Conservation (phyloP, 2,797 vertebrate species). For the Strix occidentalis region DNA sequence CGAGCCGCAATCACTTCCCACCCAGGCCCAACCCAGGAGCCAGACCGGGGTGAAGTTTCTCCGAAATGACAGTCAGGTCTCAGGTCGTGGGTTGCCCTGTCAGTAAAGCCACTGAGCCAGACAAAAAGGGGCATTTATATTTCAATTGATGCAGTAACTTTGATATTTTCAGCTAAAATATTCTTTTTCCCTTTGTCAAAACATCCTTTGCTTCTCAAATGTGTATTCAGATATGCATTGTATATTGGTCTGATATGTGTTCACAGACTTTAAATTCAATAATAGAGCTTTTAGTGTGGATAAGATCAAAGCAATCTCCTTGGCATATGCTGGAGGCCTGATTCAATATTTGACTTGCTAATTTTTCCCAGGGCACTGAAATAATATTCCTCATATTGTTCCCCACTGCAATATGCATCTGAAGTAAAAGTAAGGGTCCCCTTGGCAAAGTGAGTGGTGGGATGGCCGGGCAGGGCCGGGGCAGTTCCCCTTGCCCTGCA, state of each 20-base stretch:
- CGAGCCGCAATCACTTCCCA: fast-evolving
- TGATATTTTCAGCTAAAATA: constrained; percentile 68
- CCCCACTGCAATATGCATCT: constrained; percentile 64
- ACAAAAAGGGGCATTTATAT: constrained; percentile 42
- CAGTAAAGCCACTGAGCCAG: not conserved
- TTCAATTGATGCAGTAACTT: constrained; percentile 58
- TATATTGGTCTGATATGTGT: constrained; percentile 79
- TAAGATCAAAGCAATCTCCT: constrained; percentile 88
- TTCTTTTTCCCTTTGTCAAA: constrained; percentile 72
- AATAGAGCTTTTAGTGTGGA: constrained; percentile 84
- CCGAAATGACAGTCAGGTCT: not conserved
- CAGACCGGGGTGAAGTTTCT: not conserved
- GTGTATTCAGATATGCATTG: constrained; percentile 73
- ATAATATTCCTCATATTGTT: constrained; percentile 83
- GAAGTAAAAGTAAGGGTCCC: constrained; percentile 62
- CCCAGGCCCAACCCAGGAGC: not conserved
- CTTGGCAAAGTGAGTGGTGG: not conserved
- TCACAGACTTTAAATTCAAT: constrained; percentile 84
- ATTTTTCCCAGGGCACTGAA: constrained; percentile 84
- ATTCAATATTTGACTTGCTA: constrained; percentile 91
- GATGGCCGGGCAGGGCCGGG: not conserved
- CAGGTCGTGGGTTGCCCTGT: not conserved
- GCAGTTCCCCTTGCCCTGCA: not conserved
- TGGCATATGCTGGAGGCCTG: constrained; percentile 83
- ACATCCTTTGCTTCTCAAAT: constrained; percentile 69